phyloP scores from a whole-genome alignment of 1,140 invertebrate species.

The Hyphantria cunea region DNA sequence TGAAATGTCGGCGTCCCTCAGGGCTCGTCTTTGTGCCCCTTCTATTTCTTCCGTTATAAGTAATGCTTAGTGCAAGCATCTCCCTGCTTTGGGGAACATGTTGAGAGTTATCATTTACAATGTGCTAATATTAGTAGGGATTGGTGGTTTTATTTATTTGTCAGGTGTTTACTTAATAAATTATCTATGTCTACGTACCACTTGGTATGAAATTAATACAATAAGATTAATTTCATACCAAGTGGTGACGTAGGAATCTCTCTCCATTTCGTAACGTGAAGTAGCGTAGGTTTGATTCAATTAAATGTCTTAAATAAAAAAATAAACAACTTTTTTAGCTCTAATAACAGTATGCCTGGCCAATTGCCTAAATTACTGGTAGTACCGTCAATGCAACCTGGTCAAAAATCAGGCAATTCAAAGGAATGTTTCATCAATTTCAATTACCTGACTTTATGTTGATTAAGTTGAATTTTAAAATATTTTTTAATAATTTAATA shows the following conservation, averaged over 20 bases:
- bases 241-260: not conserved
- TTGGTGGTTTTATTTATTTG: conserved; percentile 10
- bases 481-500: no score
- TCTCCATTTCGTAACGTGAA: no score
- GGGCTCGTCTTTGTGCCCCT: conserved; percentile 42
- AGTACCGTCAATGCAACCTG: not conserved
- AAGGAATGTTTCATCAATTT: no score
- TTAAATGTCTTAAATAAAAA: no score
- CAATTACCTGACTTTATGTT: no score
- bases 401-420: not conserved
- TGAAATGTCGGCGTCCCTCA: conserved; percentile 55
- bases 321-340: no score
- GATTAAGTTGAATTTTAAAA: no score
- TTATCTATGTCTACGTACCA: no score
- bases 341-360: no score
- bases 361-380: no score
- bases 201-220: no score
- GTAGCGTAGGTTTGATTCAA: no score
- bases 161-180: not conserved
- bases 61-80: conserved; percentile 50
- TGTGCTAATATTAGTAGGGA: conserved; percentile 55
- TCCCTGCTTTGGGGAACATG: conserved; percentile 33
- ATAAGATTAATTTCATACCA: not conserved
- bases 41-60: conserved; percentile 37
- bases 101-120: conserved; percentile 45